phyloP scores from a whole-genome alignment of 2,113 vertebrate genomes.

The Cepphus grylle region DNA sequence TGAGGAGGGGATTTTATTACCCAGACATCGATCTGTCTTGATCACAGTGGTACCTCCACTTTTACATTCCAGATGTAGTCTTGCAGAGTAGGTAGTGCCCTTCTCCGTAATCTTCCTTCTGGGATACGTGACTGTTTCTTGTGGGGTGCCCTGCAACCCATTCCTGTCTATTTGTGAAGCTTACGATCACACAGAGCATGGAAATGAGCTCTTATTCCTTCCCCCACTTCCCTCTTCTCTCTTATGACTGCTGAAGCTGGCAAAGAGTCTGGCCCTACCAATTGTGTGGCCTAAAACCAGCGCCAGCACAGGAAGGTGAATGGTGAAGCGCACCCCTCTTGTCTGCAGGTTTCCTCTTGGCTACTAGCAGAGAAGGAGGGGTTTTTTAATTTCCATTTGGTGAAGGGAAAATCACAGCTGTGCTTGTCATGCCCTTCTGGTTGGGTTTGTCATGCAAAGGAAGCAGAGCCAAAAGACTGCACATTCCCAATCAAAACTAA shows the following conservation, averaged over 20 bases:
- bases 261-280: background rate
- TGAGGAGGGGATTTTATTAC: background rate
- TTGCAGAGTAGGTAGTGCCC: background rate
- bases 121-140: background rate
- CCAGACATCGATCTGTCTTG: background rate
- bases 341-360: slow-evolving; percentile 62
- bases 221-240: background rate
- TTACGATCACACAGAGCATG: background rate
- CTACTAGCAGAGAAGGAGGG: slow-evolving; percentile 1
- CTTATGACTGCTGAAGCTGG: background rate
- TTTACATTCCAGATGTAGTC: background rate
- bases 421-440: slow-evolving; percentile 57
- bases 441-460: slow-evolving; percentile 71
- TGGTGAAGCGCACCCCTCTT: slow-evolving; percentile 20
- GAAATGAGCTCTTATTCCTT: background rate
- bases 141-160: background rate
- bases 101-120: background rate
- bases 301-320: slow-evolving; percentile 59
- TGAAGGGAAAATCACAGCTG: slow-evolving; percentile 64
- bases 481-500: slow-evolving; percentile 71
- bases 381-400: slow-evolving; percentile 53
- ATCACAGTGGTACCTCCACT: background rate
- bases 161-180: background rate
- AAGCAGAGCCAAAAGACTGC: slow-evolving; percentile 69
- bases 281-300: background rate